Conservation (phyloP, 1,140 invertebrate genomes). For the Teleopsis dalmanni region DNA sequence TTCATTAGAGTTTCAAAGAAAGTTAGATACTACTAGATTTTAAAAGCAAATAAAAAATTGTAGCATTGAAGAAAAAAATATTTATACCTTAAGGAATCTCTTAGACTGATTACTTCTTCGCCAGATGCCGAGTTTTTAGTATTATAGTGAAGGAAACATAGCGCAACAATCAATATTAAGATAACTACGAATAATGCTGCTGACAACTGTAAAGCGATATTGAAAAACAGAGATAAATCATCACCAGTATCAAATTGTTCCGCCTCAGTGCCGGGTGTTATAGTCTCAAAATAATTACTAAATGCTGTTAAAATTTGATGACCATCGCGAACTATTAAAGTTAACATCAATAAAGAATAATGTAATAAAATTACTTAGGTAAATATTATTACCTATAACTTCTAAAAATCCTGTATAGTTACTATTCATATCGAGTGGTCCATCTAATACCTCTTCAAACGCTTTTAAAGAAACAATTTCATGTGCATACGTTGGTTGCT, state of each 20-base stretch:
- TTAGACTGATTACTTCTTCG: conserved; percentile 67
- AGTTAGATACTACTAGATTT: no score
- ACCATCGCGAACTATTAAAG: conserved; percentile 24
- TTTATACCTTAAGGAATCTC: conserved; percentile 59
- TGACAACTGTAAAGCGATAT: conserved; percentile 47
- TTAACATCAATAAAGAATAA: neutral
- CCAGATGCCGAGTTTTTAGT: conserved; percentile 64
- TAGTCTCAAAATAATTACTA: conserved; percentile 52
- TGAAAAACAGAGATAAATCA: conserved; percentile 28
- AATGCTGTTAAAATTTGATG: conserved; percentile 46
- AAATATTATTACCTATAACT: conserved; percentile 56
- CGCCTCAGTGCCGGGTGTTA: conserved; percentile 35
- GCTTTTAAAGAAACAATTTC: no score
- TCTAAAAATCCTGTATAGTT: conserved; percentile 80
- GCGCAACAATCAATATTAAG: conserved; percentile 55
- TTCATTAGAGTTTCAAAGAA: no score
- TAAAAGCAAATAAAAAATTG: no score
- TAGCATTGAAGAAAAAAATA: no score
- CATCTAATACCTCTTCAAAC: conserved; percentile 52
- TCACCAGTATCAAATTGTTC: conserved; percentile 27
- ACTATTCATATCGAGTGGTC: conserved; percentile 61
- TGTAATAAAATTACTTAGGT: neutral
- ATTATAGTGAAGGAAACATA: conserved; percentile 61
- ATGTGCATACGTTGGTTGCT: conserved; percentile 3
- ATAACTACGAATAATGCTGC: conserved; percentile 59